Evolutionary conservation across 2,113 vertebrate genomes (phyloP).

Genomic region (Drymodes brunneopygia): DNA sequence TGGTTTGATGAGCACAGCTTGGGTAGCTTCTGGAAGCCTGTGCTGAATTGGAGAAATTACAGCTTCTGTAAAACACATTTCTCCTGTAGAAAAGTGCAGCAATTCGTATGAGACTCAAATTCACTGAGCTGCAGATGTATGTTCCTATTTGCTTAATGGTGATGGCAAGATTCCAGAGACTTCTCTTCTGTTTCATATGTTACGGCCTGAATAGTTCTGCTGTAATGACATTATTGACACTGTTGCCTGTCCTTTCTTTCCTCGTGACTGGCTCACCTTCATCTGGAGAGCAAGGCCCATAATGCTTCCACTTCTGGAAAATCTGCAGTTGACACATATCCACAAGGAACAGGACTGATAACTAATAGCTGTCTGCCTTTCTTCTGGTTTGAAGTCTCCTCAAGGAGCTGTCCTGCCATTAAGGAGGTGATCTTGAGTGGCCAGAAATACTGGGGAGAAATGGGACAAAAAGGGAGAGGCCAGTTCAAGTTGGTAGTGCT

Average conservation of each 20-base stretch:
- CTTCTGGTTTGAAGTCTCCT: background rate
- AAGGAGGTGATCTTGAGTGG: background rate
- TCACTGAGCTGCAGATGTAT: conserved; percentile 45
- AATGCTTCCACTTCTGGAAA: background rate
- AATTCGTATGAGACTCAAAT: conserved; percentile 30
- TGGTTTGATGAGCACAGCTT: background rate
- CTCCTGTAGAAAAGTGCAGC: background rate
- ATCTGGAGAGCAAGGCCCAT: background rate
- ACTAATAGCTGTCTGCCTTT: background rate
- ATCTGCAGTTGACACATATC: background rate
- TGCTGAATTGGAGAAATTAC: background rate
- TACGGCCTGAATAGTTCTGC: conserved; percentile 18
- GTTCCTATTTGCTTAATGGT: background rate
- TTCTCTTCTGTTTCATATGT: background rate
- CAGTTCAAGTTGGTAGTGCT: background rate
- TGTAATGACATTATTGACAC: background rate
- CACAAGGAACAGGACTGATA: background rate
- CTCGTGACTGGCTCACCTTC: background rate
- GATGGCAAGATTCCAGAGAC: conserved; percentile 19
- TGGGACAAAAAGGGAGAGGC: background rate
- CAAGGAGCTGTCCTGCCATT: background rate
- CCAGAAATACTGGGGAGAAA: background rate
- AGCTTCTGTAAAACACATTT: background rate
- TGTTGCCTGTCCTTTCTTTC: background rate
- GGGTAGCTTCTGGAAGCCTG: background rate